These are phyloP conservation scores for Jaculus jaculus DNA, from an alignment of 2,113 vertebrate species.

Conservation along the genomic window DNA sequence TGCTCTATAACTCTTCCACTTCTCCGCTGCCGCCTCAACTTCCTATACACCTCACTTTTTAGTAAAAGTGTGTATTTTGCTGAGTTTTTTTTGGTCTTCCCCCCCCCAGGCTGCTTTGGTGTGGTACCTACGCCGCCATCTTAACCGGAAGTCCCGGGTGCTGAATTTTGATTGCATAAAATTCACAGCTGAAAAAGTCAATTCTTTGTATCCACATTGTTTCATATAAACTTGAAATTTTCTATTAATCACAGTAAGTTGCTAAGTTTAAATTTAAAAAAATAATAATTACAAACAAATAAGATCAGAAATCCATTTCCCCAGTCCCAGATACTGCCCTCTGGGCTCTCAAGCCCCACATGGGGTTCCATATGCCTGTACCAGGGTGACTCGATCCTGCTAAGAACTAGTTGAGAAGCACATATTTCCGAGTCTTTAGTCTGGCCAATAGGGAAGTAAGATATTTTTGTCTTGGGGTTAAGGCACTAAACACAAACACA, in stretches of 20 bases:
- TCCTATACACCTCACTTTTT: too few species aligned
- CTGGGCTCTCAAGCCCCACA: neutral
- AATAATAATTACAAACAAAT: too few species aligned
- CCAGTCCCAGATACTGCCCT: neutral
- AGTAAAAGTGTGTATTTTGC: too few species aligned
- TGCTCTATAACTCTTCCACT: too few species aligned
- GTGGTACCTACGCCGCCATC: too few species aligned
- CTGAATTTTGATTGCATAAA: constrained; percentile 3
- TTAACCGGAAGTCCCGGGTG: too few species aligned
- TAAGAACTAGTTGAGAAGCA: neutral
- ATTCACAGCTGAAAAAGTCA: neutral
- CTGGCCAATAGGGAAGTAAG: neutral
- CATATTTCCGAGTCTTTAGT: neutral
- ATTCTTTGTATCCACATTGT: constrained; percentile 3
- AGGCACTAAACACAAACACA: neutral
- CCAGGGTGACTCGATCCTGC: neutral
- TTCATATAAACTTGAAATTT: constrained; percentile 28
- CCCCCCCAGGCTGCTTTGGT: too few species aligned
- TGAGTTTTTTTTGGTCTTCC: too few species aligned
- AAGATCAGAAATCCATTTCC: neutral
- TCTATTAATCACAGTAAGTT: neutral
- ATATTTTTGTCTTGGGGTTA: neutral
- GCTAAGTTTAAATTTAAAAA: neutral
- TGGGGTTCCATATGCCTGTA: neutral
- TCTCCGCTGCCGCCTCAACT: too few species aligned